These are phyloP conservation scores for Drosophila eohydei DNA, from an alignment of 2,888 invertebrate genomes.

Conservation along the genomic window DNA sequence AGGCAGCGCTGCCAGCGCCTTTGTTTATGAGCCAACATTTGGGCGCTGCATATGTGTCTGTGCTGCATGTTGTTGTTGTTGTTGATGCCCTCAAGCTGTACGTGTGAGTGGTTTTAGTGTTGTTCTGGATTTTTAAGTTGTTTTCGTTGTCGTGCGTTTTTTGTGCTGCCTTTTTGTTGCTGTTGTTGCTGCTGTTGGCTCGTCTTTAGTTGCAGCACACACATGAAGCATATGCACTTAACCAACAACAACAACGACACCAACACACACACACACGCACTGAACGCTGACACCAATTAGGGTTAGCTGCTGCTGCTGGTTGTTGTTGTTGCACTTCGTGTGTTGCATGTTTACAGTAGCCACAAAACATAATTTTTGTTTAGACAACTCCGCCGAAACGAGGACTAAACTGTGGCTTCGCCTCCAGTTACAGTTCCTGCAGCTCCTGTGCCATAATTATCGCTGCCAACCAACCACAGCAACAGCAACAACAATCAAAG, in stretches of 20 bases:
- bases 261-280: constrained; percentile 38
- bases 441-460: constrained; percentile 44
- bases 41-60: constrained; percentile 35
- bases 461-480: constrained; percentile 23
- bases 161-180: constrained; percentile 52
- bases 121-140: constrained; percentile 80
- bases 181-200: constrained; percentile 44
- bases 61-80: constrained; percentile 26
- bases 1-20: constrained; percentile 46
- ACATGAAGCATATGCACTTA: constrained; percentile 55
- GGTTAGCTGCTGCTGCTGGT: constrained; percentile 45
- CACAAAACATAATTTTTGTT: constrained; percentile 78
- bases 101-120: constrained; percentile 78
- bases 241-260: constrained; percentile 32
- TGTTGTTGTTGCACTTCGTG: constrained; percentile 56
- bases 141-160: constrained; percentile 73
- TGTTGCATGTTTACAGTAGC: constrained; percentile 74
- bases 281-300: constrained; percentile 79
- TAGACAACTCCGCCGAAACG: constrained; percentile 63
- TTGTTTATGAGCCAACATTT: constrained; percentile 75
- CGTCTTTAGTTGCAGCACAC: constrained; percentile 68
- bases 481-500: constrained; percentile 12
- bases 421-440: constrained; percentile 7
- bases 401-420: constrained; percentile 42
- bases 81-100: constrained; percentile 68